Conservation (phyloP, 2,888 invertebrate genomes). For the Himalopsyche japonica region DNA sequence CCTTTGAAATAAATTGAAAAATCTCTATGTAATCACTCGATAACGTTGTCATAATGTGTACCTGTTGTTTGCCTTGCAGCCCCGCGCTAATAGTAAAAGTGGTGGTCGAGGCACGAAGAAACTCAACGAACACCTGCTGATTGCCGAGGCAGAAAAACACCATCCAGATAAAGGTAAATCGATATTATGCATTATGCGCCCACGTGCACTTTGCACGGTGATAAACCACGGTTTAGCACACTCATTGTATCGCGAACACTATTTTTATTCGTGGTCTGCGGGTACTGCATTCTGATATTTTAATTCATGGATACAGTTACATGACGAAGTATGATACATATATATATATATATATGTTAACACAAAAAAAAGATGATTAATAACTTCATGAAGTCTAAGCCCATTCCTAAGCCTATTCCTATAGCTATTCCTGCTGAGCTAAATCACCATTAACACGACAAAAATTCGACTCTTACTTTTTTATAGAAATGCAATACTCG, state of each 20-base stretch:
- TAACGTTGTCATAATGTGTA: background rate
- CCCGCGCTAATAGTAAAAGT: background rate
- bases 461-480: too few species aligned
- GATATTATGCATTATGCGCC: background rate
- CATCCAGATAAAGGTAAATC: background rate
- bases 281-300: background rate
- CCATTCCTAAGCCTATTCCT: too few species aligned
- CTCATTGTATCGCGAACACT: background rate
- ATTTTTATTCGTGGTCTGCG: background rate
- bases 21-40: too few species aligned
- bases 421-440: too few species aligned
- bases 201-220: background rate
- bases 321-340: too few species aligned
- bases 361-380: too few species aligned
- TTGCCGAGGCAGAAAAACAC: background rate
- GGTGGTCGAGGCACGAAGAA: background rate
- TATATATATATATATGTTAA: too few species aligned
- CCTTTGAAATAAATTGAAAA: too few species aligned
- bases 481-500: too few species aligned
- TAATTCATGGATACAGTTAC: too few species aligned
- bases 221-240: background rate
- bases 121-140: background rate
- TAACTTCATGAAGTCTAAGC: too few species aligned
- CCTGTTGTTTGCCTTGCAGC: background rate
- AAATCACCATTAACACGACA: too few species aligned